These are phyloP conservation scores for Calcarius lapponicus DNA, from an alignment of 2,797 vertebrate genomes.

Conservation along the genomic window DNA sequence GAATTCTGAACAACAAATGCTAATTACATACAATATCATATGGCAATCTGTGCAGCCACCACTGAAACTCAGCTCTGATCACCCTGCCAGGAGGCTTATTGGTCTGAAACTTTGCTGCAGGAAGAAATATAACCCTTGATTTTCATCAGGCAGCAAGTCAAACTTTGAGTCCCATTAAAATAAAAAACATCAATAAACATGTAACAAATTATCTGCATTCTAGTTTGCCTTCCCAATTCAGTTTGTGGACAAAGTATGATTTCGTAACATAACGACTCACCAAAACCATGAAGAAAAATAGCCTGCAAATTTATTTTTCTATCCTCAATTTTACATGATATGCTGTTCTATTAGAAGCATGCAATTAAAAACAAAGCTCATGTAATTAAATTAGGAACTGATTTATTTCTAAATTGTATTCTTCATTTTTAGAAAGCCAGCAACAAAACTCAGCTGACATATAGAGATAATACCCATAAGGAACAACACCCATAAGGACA, in stretches of 20 bases:
- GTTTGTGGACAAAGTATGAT: not conserved
- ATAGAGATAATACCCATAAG: fast-evolving
- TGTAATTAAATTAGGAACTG: not conserved
- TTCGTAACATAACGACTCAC: not conserved
- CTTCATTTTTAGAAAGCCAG: not conserved
- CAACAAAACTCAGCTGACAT: not conserved
- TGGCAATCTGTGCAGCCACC: constrained; percentile 28
- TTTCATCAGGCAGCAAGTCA: not conserved
- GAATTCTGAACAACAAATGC: constrained; percentile 44
- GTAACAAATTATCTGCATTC: not conserved
- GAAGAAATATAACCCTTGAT: not conserved
- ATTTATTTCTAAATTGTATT: not conserved
- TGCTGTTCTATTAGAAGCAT: not conserved
- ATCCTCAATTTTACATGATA: not conserved
- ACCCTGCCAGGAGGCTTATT: constrained; percentile 35
- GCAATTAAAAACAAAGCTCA: constrained; percentile 18
- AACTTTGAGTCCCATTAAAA: not conserved
- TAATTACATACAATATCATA: constrained; percentile 34
- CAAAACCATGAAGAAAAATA: not conserved
- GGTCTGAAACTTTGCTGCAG: constrained; percentile 9
- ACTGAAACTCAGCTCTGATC: constrained; percentile 3
- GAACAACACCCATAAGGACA: not conserved
- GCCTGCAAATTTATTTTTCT: not conserved
- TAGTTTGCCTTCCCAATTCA: not conserved
- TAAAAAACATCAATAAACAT: not conserved